Evolutionary conservation across 2,797 vertebrate species (phyloP), one percentile per base, ranked within the genome.

Genomic region (Microtus agrestis): DNA sequence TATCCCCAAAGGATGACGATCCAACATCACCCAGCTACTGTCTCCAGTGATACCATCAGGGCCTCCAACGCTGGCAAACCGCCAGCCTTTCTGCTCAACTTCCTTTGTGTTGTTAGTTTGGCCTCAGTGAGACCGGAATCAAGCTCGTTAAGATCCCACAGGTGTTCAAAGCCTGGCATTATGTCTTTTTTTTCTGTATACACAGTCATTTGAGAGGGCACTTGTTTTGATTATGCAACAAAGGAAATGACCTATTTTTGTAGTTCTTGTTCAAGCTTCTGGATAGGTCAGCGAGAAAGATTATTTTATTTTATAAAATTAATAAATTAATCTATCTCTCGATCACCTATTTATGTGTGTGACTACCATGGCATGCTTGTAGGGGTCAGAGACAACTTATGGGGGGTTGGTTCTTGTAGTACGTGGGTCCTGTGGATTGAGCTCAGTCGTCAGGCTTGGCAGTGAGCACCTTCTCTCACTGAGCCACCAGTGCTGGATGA

Each of bases 41-140:
- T 25, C 17, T 31, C 31, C 34, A 34, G 48, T 17, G 48, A 25
- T 21, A 31, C 51, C n/a, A 1, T 46, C 79, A n/a, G n/a, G 21
- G 34, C 54, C 25, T n/a, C 0, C n/a, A 14, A 73, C 54, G 23
- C 37, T 2, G 67, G 0, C 3, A 51, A 6, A 12, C 4, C 2
- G 17, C n/a, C 48, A 46, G 5, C 19, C 29, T 71, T 10, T 81
- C n/a, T 61, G 40, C 6, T 14, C 56, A 74, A 29, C 40, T 7
- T 37, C 31, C 21, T 79, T 82, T 95, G 7, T 2, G 4, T 54
- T 8, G n/a, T 17, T 8, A 12, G 48, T 74, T 65, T 56, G 54
- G 29, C 14, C 34, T 67, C 27, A 25, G 31, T 13, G 56, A 93
- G 11, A 51, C 84, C 43, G 4, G 56, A 46, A 8, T 48, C 46